Conservation (phyloP, 2,797 vertebrate genomes). For the Arctocebus calabarensis region DNA sequence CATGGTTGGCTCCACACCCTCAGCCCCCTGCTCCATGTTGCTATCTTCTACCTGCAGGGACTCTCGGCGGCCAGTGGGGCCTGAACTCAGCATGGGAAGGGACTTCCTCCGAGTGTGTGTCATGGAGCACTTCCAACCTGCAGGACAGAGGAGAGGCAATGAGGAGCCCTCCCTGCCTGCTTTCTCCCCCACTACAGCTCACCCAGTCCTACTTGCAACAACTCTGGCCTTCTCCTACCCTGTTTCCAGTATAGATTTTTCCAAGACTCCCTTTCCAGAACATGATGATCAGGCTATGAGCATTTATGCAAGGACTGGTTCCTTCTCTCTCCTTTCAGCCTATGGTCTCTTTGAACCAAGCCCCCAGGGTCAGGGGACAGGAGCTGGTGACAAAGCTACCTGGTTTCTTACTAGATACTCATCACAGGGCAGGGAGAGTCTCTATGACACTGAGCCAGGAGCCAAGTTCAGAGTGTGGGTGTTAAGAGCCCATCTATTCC, state of each 20-base stretch:
- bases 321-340: background rate
- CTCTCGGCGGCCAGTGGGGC: conserved; percentile 84
- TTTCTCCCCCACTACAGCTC: background rate
- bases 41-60: conserved; percentile 82
- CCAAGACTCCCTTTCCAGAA: background rate
- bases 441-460: background rate
- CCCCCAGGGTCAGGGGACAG: background rate
- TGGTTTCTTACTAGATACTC: background rate
- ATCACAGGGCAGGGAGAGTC: background rate
- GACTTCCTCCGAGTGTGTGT: conserved; percentile 90
- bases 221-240: background rate
- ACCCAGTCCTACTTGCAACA: background rate
- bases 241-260: conserved; percentile 1
- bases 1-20: conserved; percentile 78
- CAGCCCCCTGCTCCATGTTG: conserved; percentile 86
- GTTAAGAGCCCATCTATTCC: background rate
- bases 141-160: conserved; percentile 66
- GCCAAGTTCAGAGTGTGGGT: background rate
- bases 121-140: conserved; percentile 88
- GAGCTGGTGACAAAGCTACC: background rate
- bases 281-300: background rate
- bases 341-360: background rate
- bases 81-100: conserved; percentile 87
- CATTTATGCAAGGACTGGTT: background rate
- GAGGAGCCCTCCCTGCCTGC: background rate